Evolutionary conservation across 2,888 invertebrate species (phyloP).

Genomic region (Phengaris arion): DNA sequence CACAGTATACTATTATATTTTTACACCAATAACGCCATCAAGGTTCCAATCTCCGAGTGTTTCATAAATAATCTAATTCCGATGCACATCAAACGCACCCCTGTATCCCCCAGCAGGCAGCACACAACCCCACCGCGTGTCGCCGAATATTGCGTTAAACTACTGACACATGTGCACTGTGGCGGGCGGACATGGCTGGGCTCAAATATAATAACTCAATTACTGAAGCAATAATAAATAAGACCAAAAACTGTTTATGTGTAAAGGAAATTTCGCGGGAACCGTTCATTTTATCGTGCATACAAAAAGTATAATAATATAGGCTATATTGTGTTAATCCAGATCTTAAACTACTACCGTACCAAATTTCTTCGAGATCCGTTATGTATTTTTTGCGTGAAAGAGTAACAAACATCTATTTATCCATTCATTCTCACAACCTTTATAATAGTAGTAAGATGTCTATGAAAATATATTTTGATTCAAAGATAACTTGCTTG

Average conservation of each 20-base stretch:
- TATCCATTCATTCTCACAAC: no score
- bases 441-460: no score
- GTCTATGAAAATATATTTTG: no score
- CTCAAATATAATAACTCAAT: background rate
- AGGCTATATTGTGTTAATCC: no score
- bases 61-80: constrained; percentile 18
- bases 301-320: no score
- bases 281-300: no score
- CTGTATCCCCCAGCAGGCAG: background rate
- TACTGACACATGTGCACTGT: constrained; percentile 18
- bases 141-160: constrained; percentile 12
- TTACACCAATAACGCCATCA: background rate
- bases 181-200: background rate
- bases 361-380: no score
- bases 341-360: no score
- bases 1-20: background rate
- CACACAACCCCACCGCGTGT: background rate
- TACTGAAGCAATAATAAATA: background rate
- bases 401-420: no score
- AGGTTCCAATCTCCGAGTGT: background rate
- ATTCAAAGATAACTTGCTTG: no score
- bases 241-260: background rate
- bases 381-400: no score
- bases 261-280: no score
- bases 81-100: constrained; percentile 10